Percentiles rank a stretch among this genome's conserved stretches.
Conservation (phyloP, 1,140 invertebrate genomes). For the Drosophila funebris region DNA sequence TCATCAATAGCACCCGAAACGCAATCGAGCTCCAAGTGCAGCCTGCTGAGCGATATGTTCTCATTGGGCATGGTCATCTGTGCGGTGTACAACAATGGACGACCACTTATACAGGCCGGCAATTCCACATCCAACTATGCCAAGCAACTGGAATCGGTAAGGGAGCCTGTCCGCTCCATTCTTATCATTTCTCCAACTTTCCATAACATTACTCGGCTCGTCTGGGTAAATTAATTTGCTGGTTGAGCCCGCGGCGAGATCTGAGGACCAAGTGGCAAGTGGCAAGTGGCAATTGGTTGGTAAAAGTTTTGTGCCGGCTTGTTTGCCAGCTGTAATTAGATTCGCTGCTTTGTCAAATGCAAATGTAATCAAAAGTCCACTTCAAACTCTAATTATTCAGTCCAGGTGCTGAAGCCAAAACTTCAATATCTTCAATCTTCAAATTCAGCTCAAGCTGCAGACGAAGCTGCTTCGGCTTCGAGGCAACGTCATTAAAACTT, state of each 20-base stretch:
- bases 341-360: constrained; percentile 81
- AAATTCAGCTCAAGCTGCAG: neutral
- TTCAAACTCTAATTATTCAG: constrained; percentile 81
- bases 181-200: neutral
- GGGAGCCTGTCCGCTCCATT: neutral
- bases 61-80: constrained; percentile 96
- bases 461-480: constrained; percentile 9
- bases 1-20: constrained; percentile 91
- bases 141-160: constrained; percentile 95
- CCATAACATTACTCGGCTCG: neutral
- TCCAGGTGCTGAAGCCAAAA: constrained; percentile 36
- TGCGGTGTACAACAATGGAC: constrained; percentile 95
- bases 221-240: constrained; percentile 48
- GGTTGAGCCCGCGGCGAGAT: neutral
- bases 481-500: constrained; percentile 72
- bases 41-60: constrained; percentile 96
- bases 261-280: constrained; percentile 48
- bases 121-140: constrained; percentile 94
- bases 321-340: constrained; percentile 78
- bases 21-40: constrained; percentile 92
- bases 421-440: neutral
- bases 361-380: constrained; percentile 83
- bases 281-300: constrained; percentile 51
- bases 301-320: constrained; percentile 63
- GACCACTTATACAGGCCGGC: constrained; percentile 93